Evolutionary conservation across 2,797 vertebrate genomes (phyloP).

Genomic region (Rhinogobio ventralis): DNA sequence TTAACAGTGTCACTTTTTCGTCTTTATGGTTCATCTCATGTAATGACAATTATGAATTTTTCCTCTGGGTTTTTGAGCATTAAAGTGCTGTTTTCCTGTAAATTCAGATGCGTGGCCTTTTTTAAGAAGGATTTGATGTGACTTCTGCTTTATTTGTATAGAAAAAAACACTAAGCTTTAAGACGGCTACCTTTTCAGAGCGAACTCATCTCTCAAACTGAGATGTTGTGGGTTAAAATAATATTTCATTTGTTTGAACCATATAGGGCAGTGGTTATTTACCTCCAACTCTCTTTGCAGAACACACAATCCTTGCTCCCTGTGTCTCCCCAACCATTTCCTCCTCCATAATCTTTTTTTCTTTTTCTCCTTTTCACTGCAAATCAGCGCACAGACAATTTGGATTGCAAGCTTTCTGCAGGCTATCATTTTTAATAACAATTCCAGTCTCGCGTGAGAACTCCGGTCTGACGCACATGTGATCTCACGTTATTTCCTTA

Average conservation of each 20-base stretch:
- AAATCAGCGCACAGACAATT: no score
- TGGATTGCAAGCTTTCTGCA: no score
- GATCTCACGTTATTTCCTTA: no score
- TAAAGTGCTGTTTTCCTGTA: conserved; percentile 75
- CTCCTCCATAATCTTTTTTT: no score
- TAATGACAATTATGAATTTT: conserved; percentile 92
- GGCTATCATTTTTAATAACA: no score
- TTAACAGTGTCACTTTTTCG: conserved; percentile 92
- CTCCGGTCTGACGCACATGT: no score
- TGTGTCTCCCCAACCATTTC: no score
- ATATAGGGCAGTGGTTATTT: neutral
- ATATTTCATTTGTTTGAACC: neutral
- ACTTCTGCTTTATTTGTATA: conserved; percentile 67
- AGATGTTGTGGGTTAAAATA: neutral
- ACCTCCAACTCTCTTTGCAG: no score
- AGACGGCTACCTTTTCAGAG: neutral
- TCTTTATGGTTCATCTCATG: conserved; percentile 89
- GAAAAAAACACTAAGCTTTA: conserved; percentile 23
- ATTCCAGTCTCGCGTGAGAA: no score
- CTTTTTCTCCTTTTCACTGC: no score
- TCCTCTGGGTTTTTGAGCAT: conserved; percentile 80
- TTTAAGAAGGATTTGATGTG: conserved; percentile 54
- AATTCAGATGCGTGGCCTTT: conserved; percentile 75
- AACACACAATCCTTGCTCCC: no score
- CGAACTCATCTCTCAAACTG: neutral